Base-by-base conservation (phyloP, 2,888 invertebrate species). In the Taphrorychus bicolor region DNA sequence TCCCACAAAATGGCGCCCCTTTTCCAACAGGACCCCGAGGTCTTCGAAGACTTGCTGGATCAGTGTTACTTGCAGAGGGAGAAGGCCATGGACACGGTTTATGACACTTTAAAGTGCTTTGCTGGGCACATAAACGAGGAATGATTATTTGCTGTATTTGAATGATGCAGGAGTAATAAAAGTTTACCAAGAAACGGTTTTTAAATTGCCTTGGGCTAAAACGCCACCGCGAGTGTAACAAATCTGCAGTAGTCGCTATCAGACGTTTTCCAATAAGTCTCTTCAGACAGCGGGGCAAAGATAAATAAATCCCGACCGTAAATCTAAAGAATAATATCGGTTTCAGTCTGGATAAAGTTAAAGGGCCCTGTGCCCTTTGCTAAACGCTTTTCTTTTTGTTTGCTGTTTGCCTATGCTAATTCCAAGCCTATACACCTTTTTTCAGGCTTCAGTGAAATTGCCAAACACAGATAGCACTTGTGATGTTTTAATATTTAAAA, bases 81-180 rank as follows among this genome's bases (percentile, higher is more conserved):
- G 2, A 66, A 53, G 24, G 51, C 68, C 9, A 41, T 54, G 57
- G 64, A 71, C 7, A 64, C 67, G 5, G 66, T 69, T 18, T 71
- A 59, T 60, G 42, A 67, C 5, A 11, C 64, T 23, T 53, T 70
- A 7, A 69, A 66, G 41, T 72, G 72, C 60, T 41, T 69, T 51
- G 63, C 63, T 18, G 52, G n/a, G 16, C 16, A 18, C 2, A 52
- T 16, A 52, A 52, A 19, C 9, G 21, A 2, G 1, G 14, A 45
- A 1, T 45, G 45, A 45, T 45, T 16, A n/a, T n/a, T 32, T 32
- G 32, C 11, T 32, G 32, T n/a, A n/a, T 32, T 32, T 32, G 32
- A 32, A 32, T 32, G 11, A 32, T n/a, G n/a, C n/a, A n/a, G n/a
- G n/a, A n/a, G n/a, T n/a, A 32, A 32, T 32, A 32, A 32, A 32